These are phyloP conservation scores for Hymenopus coronatus DNA, from an alignment of 2,888 invertebrate genomes.

Conservation along the genomic window DNA sequence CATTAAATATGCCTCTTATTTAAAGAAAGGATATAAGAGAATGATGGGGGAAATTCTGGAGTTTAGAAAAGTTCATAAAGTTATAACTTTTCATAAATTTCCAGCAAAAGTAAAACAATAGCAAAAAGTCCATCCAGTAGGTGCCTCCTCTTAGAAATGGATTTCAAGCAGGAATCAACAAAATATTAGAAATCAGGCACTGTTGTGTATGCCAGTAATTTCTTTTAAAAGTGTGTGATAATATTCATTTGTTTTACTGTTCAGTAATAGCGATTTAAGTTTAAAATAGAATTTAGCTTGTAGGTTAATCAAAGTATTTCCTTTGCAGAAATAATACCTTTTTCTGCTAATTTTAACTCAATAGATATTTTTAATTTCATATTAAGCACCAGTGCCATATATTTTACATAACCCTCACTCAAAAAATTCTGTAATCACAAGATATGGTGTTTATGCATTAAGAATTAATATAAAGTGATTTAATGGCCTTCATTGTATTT, in stretches of 20 bases:
- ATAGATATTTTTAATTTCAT: neutral
- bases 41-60: neutral
- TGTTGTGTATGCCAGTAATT: neutral
- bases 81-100: neutral
- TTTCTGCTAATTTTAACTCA: neutral
- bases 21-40: neutral
- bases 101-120: neutral
- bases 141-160: neutral
- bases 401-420: neutral
- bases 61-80: neutral
- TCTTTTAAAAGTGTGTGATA: no score
- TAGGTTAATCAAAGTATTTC: neutral
- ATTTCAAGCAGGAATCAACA: neutral
- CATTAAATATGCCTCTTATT: neutral
- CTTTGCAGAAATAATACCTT: neutral
- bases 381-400: neutral
- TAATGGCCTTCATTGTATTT: neutral
- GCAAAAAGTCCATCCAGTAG: neutral
- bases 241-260: no score
- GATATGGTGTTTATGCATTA: neutral
- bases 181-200: neutral
- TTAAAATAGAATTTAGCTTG: neutral
- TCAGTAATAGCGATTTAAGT: neutral
- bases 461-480: neutral
- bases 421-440: neutral